Conservation (phyloP, 2,888 invertebrate genomes). For the Plagiodera versicolora region DNA sequence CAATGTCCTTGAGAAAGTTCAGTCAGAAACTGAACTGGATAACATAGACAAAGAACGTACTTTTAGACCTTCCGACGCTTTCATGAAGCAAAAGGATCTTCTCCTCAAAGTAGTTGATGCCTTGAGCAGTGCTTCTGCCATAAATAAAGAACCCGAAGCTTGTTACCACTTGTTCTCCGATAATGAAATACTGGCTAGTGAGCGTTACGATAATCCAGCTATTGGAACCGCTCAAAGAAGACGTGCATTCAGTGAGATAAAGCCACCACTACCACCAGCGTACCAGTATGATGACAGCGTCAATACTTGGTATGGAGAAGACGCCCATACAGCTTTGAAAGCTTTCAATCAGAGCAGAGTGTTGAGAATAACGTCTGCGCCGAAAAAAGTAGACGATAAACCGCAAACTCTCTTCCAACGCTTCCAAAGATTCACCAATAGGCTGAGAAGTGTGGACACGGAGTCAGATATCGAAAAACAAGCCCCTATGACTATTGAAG, state of each 20-base stretch:
- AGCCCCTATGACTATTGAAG: slow-evolving; percentile 45
- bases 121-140: slow-evolving; percentile 60
- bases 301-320: slow-evolving; percentile 72
- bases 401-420: slow-evolving; percentile 18
- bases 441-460: slow-evolving; percentile 28
- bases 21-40: slow-evolving; percentile 62
- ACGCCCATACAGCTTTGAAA: slow-evolving; percentile 63
- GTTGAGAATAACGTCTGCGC: slow-evolving; percentile 31
- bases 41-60: slow-evolving; percentile 79
- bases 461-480: slow-evolving; percentile 45
- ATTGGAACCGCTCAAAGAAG: slow-evolving; percentile 46
- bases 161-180: slow-evolving; percentile 74
- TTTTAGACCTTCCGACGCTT: slow-evolving; percentile 66
- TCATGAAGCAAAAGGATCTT: slow-evolving; percentile 75
- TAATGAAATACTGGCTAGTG: slow-evolving; percentile 72
- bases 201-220: slow-evolving; percentile 51
- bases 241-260: slow-evolving; percentile 63
- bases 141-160: slow-evolving; percentile 48
- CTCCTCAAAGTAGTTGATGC: slow-evolving; percentile 78
- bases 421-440: slow-evolving; percentile 34
- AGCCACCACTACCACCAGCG: slow-evolving; percentile 44
- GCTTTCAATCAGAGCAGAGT: slow-evolving; percentile 47
- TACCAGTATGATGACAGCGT: slow-evolving; percentile 49
- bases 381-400: slow-evolving; percentile 12
- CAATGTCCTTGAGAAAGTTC: slow-evolving; percentile 66